These are phyloP conservation scores for Hipparchia sbordonii DNA, from an alignment of 2,888 invertebrate species.

Conservation along the genomic window DNA sequence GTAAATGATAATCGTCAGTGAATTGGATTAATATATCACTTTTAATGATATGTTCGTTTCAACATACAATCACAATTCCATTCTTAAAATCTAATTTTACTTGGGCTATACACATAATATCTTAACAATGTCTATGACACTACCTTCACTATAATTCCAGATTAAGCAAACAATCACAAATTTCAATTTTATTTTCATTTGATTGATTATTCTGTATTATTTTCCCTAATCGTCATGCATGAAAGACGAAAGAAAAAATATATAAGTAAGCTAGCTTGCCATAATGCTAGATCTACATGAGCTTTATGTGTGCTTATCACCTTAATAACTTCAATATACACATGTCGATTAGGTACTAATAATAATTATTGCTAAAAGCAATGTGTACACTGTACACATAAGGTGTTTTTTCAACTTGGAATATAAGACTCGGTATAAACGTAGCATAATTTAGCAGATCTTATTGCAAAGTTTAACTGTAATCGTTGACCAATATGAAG, in stretches of 20 bases:
- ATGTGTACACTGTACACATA: no score
- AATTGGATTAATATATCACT: constrained; percentile 56
- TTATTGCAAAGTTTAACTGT: background rate
- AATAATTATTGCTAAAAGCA: no score
- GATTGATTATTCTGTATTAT: background rate
- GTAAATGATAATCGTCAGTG: constrained; percentile 45
- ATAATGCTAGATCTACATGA: no score
- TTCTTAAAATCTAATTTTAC: constrained; percentile 34
- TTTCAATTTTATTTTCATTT: constrained; percentile 4
- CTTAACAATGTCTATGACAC: constrained; percentile 6
- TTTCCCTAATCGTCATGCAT: background rate
- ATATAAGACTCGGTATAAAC: background rate
- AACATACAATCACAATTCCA: constrained; percentile 62
- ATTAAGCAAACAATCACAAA: background rate
- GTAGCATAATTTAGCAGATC: background rate
- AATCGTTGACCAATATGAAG: background rate
- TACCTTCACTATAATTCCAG: background rate
- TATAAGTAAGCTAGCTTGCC: no score
- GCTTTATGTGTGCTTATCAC: no score
- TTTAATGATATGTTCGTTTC: constrained; percentile 68
- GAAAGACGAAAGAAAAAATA: background rate
- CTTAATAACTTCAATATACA: no score
- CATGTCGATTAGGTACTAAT: no score
- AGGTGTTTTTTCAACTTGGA: no score
- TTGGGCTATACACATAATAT: constrained; percentile 28